Conservation (phyloP, 2,888 invertebrate species). For the Leptinotarsa peninsularis region DNA sequence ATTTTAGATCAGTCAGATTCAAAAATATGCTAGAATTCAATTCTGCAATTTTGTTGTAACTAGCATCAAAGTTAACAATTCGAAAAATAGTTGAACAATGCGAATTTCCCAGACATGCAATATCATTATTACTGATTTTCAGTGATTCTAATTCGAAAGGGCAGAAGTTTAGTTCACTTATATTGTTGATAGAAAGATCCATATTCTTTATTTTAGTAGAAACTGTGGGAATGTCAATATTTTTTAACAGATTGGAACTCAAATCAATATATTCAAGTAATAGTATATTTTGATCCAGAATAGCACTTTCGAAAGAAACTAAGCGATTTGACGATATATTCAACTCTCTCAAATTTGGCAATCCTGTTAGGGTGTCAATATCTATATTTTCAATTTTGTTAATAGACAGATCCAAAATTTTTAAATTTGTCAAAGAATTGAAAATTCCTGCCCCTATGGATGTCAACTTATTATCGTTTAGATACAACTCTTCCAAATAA, state of each 20-base stretch:
- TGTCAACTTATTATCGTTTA: conserved; percentile 26
- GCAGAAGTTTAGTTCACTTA: conserved; percentile 13
- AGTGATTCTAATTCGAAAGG: not conserved
- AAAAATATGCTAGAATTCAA: conserved; percentile 17
- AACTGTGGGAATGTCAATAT: not conserved
- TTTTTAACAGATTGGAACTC: conserved; percentile 13
- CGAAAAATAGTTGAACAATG: not conserved
- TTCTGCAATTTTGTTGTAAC: conserved; percentile 23
- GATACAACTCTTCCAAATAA: conserved; percentile 23
- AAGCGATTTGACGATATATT: conserved; percentile 30
- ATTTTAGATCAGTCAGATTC: conserved; percentile 15
- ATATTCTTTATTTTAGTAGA: not conserved
- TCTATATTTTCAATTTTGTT: conserved; percentile 23
- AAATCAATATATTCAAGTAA: conserved; percentile 13
- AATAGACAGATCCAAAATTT: conserved; percentile 21
- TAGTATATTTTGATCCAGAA: conserved; percentile 9
- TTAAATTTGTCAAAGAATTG: conserved; percentile 21
- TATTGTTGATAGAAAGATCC: conserved; percentile 22
- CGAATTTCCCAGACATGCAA: not conserved
- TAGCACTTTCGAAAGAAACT: conserved; percentile 10
- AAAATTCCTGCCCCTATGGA: conserved; percentile 26
- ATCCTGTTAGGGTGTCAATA: conserved; percentile 16
- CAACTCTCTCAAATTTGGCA: conserved; percentile 3
- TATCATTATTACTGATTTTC: not conserved
- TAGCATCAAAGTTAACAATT: conserved; percentile 12